Evolutionary conservation across 2,888 invertebrate genomes (phyloP), one percentile per base, ranked within the genome.

Genomic region (Philereme vetulata): DNA sequence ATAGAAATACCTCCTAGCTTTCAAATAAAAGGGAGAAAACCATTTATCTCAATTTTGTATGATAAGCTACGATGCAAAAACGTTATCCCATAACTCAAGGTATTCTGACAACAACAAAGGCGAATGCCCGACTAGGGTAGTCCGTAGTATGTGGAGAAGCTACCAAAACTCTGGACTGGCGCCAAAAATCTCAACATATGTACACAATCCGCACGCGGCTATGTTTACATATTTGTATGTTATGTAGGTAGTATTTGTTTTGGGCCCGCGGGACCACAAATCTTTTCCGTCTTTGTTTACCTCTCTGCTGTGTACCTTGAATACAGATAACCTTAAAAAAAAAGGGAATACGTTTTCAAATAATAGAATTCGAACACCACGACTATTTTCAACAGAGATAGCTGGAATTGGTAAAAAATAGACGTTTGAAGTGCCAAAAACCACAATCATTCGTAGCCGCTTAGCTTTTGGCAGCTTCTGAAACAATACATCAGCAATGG

Each of bases 111-210:
- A 79, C 77, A 79, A 82, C 76, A 76, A 74, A 79, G 77, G 80
- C 74, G 80, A 81, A 84, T 81, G 78, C 72, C 80, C 78, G 77
- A 73, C 74, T 72, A 71, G 70, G 57, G 55, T 62, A 56, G 51
- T 49, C 54, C 51, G 75, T 75, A 78, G 77, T 80, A 76, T 79
- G 78, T 76, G 75, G 53, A 76, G 74, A 70, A 77, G 72, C 76
- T 78, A 74, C 72, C 74, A 73, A 75, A 75, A 76, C 69, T 69
- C 77, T 88, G 88, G 86, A 79, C 65, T 66, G 57, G 62, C 69
- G 86, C 88, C 86, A 86, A 85, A 83, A 82, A 79, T 80, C 75
- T 74, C 73, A 73, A 75, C 80, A 76, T 77, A 76, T 67, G 69
- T 71, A 67, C 61, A 65, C 68, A 62, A 53, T 65, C 69, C 60